Conservation (phyloP, 2,113 vertebrate species). For the Embiotoca jacksoni region DNA sequence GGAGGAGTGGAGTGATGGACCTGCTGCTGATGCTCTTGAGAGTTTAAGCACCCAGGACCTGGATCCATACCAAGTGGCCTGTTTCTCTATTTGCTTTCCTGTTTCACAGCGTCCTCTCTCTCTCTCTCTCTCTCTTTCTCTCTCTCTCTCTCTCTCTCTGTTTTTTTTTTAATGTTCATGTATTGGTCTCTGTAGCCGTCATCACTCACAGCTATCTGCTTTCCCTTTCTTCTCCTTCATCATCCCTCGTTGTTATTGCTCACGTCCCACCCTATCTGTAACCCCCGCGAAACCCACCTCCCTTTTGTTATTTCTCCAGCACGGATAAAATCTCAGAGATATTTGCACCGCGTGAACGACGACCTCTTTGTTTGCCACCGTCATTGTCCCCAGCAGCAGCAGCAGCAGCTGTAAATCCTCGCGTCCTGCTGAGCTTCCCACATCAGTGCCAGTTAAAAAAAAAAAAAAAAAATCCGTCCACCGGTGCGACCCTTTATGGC, state of each 20-base stretch:
- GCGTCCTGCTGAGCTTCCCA: not conserved
- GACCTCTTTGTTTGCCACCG: constrained; percentile 2
- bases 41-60: constrained; percentile 12
- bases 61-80: not conserved
- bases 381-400: constrained; percentile 8
- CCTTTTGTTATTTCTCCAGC: not conserved
- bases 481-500: not conserved
- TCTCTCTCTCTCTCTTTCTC: not conserved
- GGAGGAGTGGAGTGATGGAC: constrained; percentile 9
- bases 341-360: not conserved
- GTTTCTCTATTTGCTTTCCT: not conserved
- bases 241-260: not conserved
- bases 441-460: not conserved
- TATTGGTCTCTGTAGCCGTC: not conserved
- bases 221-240: not conserved
- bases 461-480: constrained; percentile 7
- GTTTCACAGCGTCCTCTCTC: not conserved
- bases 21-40: constrained; percentile 9
- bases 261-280: constrained; percentile 10
- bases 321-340: not conserved
- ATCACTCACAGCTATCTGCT: not conserved
- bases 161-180: not conserved
- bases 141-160: not conserved
- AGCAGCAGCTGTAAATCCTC: constrained; percentile 12
- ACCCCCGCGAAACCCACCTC: constrained; percentile 6